Evolutionary conservation across 2,888 invertebrate genomes (phyloP), one percentile per base, ranked within the genome.

Genomic region (Mimas tiliae): DNA sequence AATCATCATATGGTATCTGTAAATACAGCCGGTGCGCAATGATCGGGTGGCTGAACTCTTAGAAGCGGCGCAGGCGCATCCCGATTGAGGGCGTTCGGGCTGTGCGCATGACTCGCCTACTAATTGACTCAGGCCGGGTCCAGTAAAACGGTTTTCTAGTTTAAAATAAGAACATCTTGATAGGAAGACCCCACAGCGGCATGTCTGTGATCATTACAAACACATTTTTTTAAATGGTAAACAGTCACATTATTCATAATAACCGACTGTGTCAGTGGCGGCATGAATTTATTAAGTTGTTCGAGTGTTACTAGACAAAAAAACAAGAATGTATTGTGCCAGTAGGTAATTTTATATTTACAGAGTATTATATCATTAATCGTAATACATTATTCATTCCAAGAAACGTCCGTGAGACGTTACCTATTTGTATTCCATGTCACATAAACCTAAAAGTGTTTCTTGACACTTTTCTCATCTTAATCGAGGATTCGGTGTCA

Each of bases 31-130:
- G 58, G 58, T 67, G 64, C 74, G 72, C 68, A 72, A 72, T 67
- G 70, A 69, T 68, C 80, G 79, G 80, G 82, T 82, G 80, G 81
- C 76, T 82, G 85, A 82, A 84, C 83, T 81, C 79, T 69, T 48
- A 51, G 72, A 65, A 72, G 70, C 72, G 74, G 80, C 75, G 80
- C 85, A 78, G 72, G 74, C 84, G 79, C 82, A 84, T 86, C 85
- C 80, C 79, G 79, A 85, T 85, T 79, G 85, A 81, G 85, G 80
- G 78, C 84, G 80, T 74, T 84, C 82, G 82, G 88, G 86, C 86
- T 83, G 84, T 76, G 78, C 77, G 77, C 83, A 82, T 83, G 87
- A 81, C 79, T 81, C 78, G 86, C 82, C 82, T 87, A 79, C 83
- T 87, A 85, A 89, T 87, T 84, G 80, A 80, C 78, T 83, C 76